Percentiles rank a stretch among this genome's conserved stretches.
Conservation (phyloP, 2,888 invertebrate genomes). For the Sturmia bella region DNA sequence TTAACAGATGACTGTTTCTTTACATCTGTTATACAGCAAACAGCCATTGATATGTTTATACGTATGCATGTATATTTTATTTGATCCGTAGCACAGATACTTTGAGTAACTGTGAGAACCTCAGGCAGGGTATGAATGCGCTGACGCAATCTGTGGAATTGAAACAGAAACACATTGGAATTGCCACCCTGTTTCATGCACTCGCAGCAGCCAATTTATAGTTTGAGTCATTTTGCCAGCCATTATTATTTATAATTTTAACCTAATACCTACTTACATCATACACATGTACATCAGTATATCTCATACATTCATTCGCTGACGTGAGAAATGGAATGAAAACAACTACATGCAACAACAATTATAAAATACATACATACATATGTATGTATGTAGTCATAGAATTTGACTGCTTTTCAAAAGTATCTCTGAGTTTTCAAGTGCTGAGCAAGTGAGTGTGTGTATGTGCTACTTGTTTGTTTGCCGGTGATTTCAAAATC, state of each 20-base stretch:
- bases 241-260: constrained; percentile 47
- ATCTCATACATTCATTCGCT: no score
- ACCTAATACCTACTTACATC: neutral
- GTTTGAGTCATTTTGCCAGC: constrained; percentile 37
- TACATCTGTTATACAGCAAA: constrained; percentile 18
- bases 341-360: neutral
- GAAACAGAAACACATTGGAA: constrained; percentile 27
- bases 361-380: neutral
- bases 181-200: constrained; percentile 7
- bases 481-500: constrained; percentile 61
- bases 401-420: neutral
- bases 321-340: neutral
- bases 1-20: neutral
- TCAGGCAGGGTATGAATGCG: constrained; percentile 44
- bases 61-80: no score
- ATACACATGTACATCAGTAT: no score
- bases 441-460: constrained; percentile 9
- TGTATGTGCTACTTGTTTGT: neutral
- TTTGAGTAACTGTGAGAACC: constrained; percentile 26
- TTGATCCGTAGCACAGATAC: constrained; percentile 27
- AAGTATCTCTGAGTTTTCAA: neutral
- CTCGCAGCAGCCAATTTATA: constrained; percentile 1
- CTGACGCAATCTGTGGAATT: constrained; percentile 64
- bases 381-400: no score
- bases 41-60: neutral